phyloP scores from a whole-genome alignment of 2,888 invertebrate species.

The Geotrupes spiniger region DNA sequence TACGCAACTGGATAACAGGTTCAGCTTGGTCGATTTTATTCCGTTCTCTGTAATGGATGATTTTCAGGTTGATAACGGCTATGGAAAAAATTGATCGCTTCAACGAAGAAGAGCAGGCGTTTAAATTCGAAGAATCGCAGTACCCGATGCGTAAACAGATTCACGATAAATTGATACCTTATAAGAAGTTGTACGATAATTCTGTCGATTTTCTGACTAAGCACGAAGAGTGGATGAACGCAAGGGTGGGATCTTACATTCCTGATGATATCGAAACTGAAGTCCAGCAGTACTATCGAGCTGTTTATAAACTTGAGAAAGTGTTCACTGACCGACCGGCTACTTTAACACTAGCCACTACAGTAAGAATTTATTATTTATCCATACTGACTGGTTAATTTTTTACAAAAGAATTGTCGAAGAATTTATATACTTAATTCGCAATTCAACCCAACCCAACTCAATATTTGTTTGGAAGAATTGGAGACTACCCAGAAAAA shows the following conservation, averaged over 20 bases:
- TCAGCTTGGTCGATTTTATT: conserved; percentile 16
- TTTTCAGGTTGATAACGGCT: conserved; percentile 64
- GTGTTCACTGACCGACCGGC: conserved; percentile 74
- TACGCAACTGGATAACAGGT: conserved; percentile 70
- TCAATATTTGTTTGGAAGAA: too few species aligned
- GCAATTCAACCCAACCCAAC: too few species aligned
- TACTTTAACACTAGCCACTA: conserved; percentile 68
- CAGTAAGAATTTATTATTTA: conserved; percentile 47
- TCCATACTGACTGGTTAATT: not conserved
- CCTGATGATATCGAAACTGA: conserved; percentile 87
- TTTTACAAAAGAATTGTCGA: not conserved
- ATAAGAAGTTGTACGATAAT: conserved; percentile 85
- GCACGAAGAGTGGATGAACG: conserved; percentile 81
- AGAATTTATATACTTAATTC: conserved; percentile 8
- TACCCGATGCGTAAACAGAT: conserved; percentile 81
- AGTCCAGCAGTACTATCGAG: conserved; percentile 66
- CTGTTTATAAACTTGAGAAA: conserved; percentile 86
- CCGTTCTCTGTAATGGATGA: not conserved
- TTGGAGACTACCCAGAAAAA: too few species aligned
- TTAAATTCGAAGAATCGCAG: conserved; percentile 82
- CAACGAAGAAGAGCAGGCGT: conserved; percentile 87
- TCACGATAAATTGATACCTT: conserved; percentile 80
- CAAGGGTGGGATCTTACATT: conserved; percentile 76
- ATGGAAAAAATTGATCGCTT: conserved; percentile 81
- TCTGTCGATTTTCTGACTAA: conserved; percentile 82